Evolutionary conservation across 2,113 vertebrate genomes (phyloP), one percentile per base, ranked within the genome.

Genomic region (Aythya baeri): DNA sequence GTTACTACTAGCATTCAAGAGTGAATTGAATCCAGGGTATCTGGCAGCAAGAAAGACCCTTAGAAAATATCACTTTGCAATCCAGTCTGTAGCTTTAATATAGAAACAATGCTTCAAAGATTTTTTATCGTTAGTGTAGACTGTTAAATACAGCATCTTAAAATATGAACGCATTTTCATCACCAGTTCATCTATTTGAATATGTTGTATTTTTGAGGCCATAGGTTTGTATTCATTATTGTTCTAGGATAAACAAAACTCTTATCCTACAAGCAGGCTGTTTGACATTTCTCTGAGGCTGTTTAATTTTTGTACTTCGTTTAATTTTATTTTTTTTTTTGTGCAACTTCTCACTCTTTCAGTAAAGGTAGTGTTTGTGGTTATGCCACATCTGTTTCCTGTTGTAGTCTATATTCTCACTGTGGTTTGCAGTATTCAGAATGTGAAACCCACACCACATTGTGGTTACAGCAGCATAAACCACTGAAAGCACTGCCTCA

Each of bases 371-470:
- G 77, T 92, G 89, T 93, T 97, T 98, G 97, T 91, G 97, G 98
- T 92, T 88, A 78, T 76, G 96, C 94, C 95, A 98, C 98, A 98
- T 98, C 96, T 98, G 98, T 98, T 98, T 99, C 97, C 88, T 97
- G 97, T 98, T 98, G 97, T 83, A 97, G 97, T 92, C 88, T 96
- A 6, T 97, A 81, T 98, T 98, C 97, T 97, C 97, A 96, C 93
- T 98, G 98, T 92, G 98, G 98, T 98, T 97, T 83, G 76, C 93
- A 98, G 91, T 97, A 96, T 98, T 98, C 98, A 97, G 97, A 98
- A 97, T 96, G 95, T 97, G 97, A 98, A 98, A 98, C 94, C 97
- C 87, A 95, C 91, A 97, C 98, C 97, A 75, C 97, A 74, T 23
- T 98, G 98, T 88, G 98, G 98, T 98, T 97, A 91, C 96, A 96